phyloP scores from a whole-genome alignment of 2,888 invertebrate species.

The Ectemnius continuus region DNA sequence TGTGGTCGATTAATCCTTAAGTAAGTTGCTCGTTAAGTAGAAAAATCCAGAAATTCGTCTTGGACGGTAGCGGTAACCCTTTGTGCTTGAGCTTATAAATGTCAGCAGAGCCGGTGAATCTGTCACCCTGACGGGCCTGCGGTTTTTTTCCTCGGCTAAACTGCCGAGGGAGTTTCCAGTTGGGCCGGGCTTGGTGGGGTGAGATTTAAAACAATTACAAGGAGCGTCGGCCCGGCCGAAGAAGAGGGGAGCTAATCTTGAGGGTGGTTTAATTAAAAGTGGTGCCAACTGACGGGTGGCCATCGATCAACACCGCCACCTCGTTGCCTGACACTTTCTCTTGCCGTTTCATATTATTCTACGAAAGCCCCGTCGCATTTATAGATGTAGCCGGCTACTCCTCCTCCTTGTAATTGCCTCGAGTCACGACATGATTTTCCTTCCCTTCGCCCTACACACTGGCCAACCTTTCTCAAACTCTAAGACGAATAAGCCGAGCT shows the following conservation, averaged over 20 bases:
- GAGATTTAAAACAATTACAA: constrained; percentile 78
- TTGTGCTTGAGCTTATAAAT: constrained; percentile 69
- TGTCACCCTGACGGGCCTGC: constrained; percentile 74
- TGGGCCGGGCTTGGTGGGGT: constrained; percentile 54
- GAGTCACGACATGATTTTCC: constrained; percentile 3
- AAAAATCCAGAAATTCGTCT: constrained; percentile 47
- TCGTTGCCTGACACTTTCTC: constrained; percentile 57
- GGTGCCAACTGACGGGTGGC: constrained; percentile 78
- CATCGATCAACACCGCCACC: constrained; percentile 76
- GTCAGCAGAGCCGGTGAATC: constrained; percentile 72
- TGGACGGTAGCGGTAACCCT: constrained; percentile 16
- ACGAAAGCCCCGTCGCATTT: constrained; percentile 40
- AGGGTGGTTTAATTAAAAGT: constrained; percentile 78
- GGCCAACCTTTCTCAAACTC: too few relatives aligned
- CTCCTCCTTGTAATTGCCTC: neutral
- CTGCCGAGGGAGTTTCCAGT: constrained; percentile 61
- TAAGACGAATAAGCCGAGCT: too few relatives aligned
- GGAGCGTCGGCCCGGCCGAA: constrained; percentile 56
- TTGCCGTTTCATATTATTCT: constrained; percentile 52
- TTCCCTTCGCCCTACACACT: too few relatives aligned
- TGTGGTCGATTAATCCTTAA: constrained; percentile 23
- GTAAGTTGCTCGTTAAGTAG: constrained; percentile 43
- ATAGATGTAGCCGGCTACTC: neutral
- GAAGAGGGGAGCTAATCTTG: constrained; percentile 76
- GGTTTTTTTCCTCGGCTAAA: constrained; percentile 70